Conservation (phyloP, 2,113 vertebrate species). For the Dromaius novaehollandiae region DNA sequence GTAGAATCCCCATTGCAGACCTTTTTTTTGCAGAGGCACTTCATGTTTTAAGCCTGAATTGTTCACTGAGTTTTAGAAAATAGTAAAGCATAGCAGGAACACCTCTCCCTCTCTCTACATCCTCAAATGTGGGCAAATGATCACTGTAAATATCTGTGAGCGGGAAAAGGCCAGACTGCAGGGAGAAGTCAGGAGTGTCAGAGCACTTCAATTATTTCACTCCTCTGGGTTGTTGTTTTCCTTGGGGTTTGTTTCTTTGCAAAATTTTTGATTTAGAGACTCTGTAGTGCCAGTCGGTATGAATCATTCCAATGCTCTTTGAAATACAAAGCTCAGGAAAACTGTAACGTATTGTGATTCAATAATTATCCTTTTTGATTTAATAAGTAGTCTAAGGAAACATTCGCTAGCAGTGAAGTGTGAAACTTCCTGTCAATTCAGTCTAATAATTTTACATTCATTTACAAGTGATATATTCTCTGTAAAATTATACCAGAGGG, state of each 20-base stretch:
- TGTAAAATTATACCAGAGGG: neutral
- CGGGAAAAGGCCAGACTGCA: fast-evolving
- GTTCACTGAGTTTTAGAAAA: neutral
- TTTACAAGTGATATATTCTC: neutral
- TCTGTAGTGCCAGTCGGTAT: neutral
- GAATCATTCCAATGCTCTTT: neutral
- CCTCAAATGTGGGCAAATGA: neutral
- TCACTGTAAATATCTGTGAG: neutral
- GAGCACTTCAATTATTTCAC: neutral
- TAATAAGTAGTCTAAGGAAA: neutral
- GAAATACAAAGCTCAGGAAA: neutral
- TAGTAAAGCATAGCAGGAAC: neutral
- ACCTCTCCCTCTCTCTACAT: neutral
- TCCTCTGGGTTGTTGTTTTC: neutral
- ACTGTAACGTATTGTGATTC: neutral
- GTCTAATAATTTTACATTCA: neutral
- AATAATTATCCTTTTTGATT: neutral
- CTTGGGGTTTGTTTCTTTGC: neutral
- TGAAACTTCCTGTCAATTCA: neutral
- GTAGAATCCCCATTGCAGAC: neutral
- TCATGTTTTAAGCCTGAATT: neutral
- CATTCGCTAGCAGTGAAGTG: neutral
- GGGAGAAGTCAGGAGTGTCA: neutral
- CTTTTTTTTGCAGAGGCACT: neutral
- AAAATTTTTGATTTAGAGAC: neutral